Base-by-base conservation (phyloP, 1,140 invertebrate genomes). In the Rhyzopertha dominica region DNA sequence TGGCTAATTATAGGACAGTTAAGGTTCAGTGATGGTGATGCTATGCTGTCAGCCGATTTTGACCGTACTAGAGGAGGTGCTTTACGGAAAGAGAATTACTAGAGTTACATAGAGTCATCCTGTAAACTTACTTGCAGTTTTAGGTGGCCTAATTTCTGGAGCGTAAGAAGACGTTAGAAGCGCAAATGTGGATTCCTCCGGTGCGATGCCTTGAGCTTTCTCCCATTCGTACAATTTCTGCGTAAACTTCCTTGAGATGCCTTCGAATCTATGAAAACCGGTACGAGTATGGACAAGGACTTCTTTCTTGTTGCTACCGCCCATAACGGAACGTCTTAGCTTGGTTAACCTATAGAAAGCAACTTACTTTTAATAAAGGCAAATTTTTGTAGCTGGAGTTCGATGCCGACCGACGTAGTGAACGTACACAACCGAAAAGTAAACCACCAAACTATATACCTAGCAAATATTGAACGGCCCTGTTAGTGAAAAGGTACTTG, bases 161-260 rank as follows among this genome's bases (percentile, higher is more conserved):
- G 63, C 63, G 54, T 76, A 74, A 7, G 74, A 74, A 0, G 78
- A 76, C 56, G 80, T 77, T 0, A 90, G 67, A 0, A 90, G 62
- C 0, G 84, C 82, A 45, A 89, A 87, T 0, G 87, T 90, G 0
- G 86, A 90, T 0, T 79, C 79, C 65, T 88, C 86, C 0, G 83
- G 86, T 1, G 79, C 80, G 35, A 89, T 88, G 2, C 86, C 86
- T 32, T 80, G 70, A 19, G 85, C 81, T 48, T 89, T 87, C 62
- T 94, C 90, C 90, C 90, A 93, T 63, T 93, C 88, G 62, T 90
- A 89, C 0, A 93, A 71, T 61, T 91, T 91, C 24, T 85, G 81
- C 0, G 87, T 90, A 62, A 92, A 93, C 51, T 89, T 89, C 36
- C 86, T 78, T 0, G 85, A 89, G 47, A 90, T 89, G 0, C 89